phyloP scores from a whole-genome alignment of 2,888 invertebrate species.

The Zhengitettix transpicula region DNA sequence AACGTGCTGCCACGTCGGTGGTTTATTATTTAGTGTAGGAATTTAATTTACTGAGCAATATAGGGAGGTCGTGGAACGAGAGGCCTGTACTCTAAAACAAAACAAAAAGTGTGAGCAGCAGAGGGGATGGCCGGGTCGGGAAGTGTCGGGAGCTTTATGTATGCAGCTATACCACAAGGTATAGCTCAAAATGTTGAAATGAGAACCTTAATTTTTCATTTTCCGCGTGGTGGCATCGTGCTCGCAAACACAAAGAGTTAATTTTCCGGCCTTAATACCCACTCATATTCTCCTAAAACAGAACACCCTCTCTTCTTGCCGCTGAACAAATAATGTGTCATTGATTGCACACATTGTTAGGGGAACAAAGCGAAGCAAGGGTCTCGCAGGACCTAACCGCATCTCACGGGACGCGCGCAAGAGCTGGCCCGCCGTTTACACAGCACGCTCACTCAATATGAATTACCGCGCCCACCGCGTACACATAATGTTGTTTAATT shows the following conservation, averaged over 20 bases:
- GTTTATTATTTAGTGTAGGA: neutral
- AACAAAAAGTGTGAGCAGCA: neutral
- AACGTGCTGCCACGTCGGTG: neutral
- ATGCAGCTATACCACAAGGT: neutral
- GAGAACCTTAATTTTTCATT: neutral
- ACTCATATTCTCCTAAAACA: no score
- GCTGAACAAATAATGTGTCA: no score
- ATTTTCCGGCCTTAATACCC: neutral
- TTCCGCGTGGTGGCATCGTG: neutral
- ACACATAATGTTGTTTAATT: no score
- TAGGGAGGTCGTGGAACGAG: neutral
- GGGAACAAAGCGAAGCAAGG: no score
- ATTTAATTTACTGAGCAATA: neutral
- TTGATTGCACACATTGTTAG: no score
- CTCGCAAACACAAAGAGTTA: neutral
- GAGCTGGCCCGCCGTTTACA: no score
- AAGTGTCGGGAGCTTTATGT: neutral
- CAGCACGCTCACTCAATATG: no score
- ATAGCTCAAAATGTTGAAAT: neutral
- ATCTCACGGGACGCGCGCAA: no score
- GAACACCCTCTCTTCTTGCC: no score
- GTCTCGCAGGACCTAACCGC: no score
- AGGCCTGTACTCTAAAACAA: neutral
- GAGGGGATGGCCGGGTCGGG: neutral
- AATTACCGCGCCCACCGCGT: no score